Evolutionary conservation across 2,113 vertebrate genomes (phyloP).

Genomic region (Malurus elegans): DNA sequence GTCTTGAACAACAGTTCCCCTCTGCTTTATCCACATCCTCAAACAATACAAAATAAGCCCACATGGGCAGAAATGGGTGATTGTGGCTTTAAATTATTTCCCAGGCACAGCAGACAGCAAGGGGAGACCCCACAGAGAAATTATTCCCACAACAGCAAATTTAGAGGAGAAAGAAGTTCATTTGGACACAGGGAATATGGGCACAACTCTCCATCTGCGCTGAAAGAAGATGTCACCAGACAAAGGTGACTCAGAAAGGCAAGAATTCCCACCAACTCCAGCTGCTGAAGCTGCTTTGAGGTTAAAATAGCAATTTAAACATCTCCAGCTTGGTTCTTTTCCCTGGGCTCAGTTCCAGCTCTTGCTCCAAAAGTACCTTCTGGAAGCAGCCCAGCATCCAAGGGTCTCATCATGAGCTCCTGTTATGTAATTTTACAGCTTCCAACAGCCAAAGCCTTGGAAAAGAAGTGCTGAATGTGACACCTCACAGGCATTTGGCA

Average conservation of each 20-base stretch:
- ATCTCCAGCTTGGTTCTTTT: neutral
- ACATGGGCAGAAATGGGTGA: rapidly evolving
- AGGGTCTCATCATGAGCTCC: neutral
- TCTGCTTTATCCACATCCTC: neutral
- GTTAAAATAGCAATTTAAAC: neutral
- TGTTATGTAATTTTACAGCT: neutral
- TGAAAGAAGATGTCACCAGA: neutral
- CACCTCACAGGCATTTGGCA: neutral
- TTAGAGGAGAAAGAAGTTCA: neutral
- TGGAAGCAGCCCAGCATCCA: neutral
- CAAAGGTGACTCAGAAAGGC: neutral
- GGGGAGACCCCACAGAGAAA: neutral
- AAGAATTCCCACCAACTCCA: neutral
- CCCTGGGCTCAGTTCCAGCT: neutral
- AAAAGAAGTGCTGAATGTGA: neutral
- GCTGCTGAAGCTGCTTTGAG: neutral
- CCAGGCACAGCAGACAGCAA: neutral
- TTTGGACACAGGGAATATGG: neutral
- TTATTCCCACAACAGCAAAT: neutral
- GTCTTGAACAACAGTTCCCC: rapidly evolving
- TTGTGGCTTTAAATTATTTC: neutral
- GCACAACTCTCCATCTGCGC: neutral
- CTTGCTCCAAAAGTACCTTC: neutral
- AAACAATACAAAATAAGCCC: neutral
- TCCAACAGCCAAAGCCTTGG: neutral